Conservation (phyloP, 2,797 vertebrate genomes). For the Remorina albescens region DNA sequence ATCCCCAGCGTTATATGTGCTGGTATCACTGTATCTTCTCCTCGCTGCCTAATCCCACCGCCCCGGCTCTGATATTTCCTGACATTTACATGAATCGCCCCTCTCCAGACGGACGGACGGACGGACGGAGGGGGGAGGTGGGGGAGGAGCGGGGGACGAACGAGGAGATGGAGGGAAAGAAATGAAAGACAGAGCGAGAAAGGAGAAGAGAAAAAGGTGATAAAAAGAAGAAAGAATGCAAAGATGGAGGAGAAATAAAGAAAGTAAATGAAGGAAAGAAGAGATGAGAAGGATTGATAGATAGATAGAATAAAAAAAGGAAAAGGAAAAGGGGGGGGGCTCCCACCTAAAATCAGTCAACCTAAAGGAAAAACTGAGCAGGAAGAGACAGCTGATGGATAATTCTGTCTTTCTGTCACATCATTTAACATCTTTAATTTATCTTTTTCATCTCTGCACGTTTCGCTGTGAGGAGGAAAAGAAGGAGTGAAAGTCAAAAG, state of each 20-base stretch:
- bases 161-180: not conserved
- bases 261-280: not conserved
- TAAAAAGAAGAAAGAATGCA: not conserved
- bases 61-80: constrained; percentile 76
- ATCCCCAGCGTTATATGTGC: constrained; percentile 71
- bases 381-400: constrained; percentile 6
- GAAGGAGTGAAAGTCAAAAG: constrained; percentile 22
- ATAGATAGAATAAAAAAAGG: not conserved
- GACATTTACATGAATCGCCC: constrained; percentile 80
- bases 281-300: not conserved
- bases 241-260: not conserved
- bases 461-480: not conserved
- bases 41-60: constrained; percentile 69
- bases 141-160: not conserved
- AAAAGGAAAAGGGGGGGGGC: not conserved
- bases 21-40: constrained; percentile 70
- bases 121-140: not conserved
- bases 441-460: not conserved
- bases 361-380: too few relatives aligned
- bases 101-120: constrained; percentile 48
- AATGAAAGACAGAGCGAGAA: not conserved
- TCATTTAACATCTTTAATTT: not conserved
- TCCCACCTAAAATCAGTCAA: too few relatives aligned
- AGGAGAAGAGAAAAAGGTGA: not conserved
- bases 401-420: not conserved